phyloP scores from a whole-genome alignment of 2,113 vertebrate species.

The Cairina moschata region DNA sequence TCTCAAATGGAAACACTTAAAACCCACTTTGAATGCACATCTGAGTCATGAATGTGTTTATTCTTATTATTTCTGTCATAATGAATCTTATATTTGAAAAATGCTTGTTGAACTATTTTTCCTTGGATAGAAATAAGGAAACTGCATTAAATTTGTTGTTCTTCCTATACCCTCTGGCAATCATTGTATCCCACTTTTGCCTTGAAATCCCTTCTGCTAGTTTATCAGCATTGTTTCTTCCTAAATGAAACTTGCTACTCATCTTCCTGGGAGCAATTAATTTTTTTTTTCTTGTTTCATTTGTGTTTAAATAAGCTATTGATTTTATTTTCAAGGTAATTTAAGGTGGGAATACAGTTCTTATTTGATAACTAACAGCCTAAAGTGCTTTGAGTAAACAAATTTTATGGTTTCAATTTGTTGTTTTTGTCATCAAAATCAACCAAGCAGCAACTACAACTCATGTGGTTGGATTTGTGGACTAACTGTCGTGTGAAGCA shows the following conservation, averaged over 20 bases:
- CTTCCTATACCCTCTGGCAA: neutral
- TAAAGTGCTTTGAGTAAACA: slow-evolving; percentile 57
- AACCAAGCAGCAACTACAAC: neutral
- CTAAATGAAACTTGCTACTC: slow-evolving; percentile 24
- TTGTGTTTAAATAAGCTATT: slow-evolving; percentile 71
- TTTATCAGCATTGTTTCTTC: slow-evolving; percentile 26
- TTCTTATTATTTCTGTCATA: neutral
- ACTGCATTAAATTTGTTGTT: neutral
- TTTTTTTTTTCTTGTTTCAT: slow-evolving; percentile 17
- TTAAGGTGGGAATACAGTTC: slow-evolving; percentile 58
- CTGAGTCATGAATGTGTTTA: neutral
- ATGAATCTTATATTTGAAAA: neutral
- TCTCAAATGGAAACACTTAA: slow-evolving; percentile 19
- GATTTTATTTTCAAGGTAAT: slow-evolving; percentile 73
- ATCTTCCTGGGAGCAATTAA: slow-evolving; percentile 11
- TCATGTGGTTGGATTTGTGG: neutral
- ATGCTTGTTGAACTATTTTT: neutral
- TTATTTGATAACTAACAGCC: slow-evolving; percentile 54
- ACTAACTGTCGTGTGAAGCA: neutral
- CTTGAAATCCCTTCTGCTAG: neutral
- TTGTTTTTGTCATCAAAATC: slow-evolving; percentile 51
- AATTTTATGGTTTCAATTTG: slow-evolving; percentile 25
- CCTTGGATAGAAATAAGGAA: slow-evolving; percentile 3
- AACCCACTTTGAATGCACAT: neutral
- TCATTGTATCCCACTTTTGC: neutral